Conservation (phyloP, 2,797 vertebrate species). For the Euphonia xanthogaster region DNA sequence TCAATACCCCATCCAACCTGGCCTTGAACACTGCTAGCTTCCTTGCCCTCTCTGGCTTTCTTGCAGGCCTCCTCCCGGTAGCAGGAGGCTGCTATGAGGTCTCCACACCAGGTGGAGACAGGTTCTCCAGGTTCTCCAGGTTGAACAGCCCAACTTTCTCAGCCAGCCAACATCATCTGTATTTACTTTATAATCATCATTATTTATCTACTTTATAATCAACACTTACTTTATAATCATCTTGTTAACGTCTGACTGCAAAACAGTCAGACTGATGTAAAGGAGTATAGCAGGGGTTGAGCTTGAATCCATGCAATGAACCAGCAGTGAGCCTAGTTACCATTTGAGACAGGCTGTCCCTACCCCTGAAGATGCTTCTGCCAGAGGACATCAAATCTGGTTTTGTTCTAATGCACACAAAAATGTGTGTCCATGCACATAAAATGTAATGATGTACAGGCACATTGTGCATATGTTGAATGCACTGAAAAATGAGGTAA, state of each 20-base stretch:
- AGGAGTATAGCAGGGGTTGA: not conserved
- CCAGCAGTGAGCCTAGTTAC: not conserved
- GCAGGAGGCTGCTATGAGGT: not conserved
- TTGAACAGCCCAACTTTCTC: not conserved
- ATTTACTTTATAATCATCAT: not conserved
- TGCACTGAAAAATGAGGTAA: not conserved
- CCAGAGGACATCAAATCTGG: not conserved
- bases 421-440: not conserved
- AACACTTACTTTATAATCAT: not conserved
- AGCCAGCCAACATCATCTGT: not conserved
- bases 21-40: not conserved
- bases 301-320: not conserved
- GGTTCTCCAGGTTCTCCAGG: too few relatives aligned
- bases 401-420: not conserved
- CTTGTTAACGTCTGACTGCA: not conserved
- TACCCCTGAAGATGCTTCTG: not conserved
- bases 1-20: not conserved
- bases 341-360: not conserved
- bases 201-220: not conserved
- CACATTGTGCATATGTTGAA: not conserved
- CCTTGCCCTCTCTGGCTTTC: not conserved
- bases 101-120: too few relatives aligned
- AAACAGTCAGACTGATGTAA: not conserved
- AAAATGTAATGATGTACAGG: not conserved
- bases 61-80: not conserved